These are phyloP conservation scores for Dicroscelio sp. DNA, from an alignment of 2,888 invertebrate genomes.

Conservation along the genomic window DNA sequence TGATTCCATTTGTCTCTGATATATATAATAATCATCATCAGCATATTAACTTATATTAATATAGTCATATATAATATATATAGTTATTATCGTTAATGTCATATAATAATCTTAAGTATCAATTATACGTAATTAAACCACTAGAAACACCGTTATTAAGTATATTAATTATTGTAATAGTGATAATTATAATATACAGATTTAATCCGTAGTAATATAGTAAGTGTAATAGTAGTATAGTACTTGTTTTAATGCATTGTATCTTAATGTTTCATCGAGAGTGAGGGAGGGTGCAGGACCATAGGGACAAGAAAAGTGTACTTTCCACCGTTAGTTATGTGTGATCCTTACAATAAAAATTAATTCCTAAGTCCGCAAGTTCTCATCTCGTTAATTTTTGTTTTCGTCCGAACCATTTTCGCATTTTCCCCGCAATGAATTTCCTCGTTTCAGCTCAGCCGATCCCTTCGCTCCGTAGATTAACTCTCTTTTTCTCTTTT, in stretches of 20 bases:
- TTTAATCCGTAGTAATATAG: constrained; percentile 82
- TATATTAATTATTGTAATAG: constrained; percentile 87
- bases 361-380: constrained; percentile 72
- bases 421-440: constrained; percentile 31
- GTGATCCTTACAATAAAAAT: constrained; percentile 72
- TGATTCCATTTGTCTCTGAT: constrained; percentile 89
- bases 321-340: constrained; percentile 52
- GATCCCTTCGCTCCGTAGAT: constrained; percentile 28
- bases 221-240: constrained; percentile 78
- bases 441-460: constrained; percentile 25
- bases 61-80: constrained; percentile 86
- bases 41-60: constrained; percentile 90
- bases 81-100: constrained; percentile 86
- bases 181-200: constrained; percentile 83
- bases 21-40: constrained; percentile 89
- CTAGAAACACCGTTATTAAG: constrained; percentile 90
- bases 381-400: constrained; percentile 4
- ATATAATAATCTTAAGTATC: constrained; percentile 90
- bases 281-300: constrained; percentile 83
- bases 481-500: no score
- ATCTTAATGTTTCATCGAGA: constrained; percentile 85
- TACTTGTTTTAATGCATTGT: constrained; percentile 80
- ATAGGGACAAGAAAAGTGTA: constrained; percentile 68
- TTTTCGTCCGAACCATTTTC: constrained; percentile 55
- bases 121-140: constrained; percentile 90